Conservation (phyloP, 2,888 invertebrate species). For the Oxyteleia sp. region DNA sequence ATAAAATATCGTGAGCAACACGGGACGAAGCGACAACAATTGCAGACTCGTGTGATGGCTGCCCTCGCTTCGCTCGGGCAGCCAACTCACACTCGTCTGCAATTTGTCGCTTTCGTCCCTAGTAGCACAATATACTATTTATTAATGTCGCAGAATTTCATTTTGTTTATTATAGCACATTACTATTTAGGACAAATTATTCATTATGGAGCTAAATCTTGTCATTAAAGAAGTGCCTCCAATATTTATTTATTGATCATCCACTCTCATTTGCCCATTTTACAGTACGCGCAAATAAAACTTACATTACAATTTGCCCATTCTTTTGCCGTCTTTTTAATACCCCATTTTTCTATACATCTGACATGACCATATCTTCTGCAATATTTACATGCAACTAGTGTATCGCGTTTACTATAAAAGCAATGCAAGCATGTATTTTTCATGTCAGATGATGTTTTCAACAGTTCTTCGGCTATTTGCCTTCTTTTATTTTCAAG, state of each 20-base stretch:
- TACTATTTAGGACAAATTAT: too few relatives aligned
- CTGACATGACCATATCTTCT: conserved; percentile 10
- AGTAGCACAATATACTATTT: too few relatives aligned
- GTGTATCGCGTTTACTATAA: not conserved
- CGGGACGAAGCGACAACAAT: too few relatives aligned
- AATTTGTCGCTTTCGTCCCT: too few relatives aligned
- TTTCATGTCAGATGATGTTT: conserved; percentile 15
- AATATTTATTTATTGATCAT: conserved; percentile 19
- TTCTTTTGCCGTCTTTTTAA: conserved; percentile 20
- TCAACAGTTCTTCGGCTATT: not conserved
- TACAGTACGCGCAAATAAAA: not conserved
- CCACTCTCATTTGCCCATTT: conserved; percentile 10
- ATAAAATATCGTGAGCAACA: too few relatives aligned
- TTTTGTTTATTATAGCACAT: too few relatives aligned
- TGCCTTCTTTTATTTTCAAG: conserved; percentile 2
- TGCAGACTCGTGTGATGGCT: too few relatives aligned
- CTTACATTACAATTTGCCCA: conserved; percentile 7
- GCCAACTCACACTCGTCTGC: too few relatives aligned
- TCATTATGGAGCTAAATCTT: too few relatives aligned
- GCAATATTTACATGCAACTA: conserved; percentile 31
- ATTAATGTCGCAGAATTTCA: too few relatives aligned
- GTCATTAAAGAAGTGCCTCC: too few relatives aligned
- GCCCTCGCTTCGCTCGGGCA: too few relatives aligned
- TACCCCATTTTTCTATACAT: conserved; percentile 1
- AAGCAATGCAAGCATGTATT: conserved; percentile 21